Base-by-base conservation (phyloP, 2,113 vertebrate genomes). In the Cettia cetti region DNA sequence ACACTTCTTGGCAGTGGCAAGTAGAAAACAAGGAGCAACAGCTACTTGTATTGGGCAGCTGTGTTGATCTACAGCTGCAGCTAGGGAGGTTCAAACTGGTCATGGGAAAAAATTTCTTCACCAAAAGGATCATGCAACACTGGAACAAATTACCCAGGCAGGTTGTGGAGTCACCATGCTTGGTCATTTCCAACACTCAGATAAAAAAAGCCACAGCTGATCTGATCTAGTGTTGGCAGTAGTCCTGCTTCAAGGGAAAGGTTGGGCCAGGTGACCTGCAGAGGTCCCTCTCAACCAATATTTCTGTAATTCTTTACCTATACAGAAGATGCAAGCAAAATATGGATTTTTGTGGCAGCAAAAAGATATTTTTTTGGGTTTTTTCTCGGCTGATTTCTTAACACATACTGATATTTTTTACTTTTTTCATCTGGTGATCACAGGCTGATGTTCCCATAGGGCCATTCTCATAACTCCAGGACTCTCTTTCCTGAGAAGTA, bases 221-320 rank as follows among this genome's bases (percentile, higher is more conserved):
- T 47, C 39, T 50, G 59, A 47, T 20, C 54, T 64, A 13, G 13
- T 30, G 42, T 20, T 90, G 91, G 64, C 82, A 47, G 4, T 13
- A 66, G 50, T 44, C 35, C 60, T 81, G 31, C 39, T 74, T 83
- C 42, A 66, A 78, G 64, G 19, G 56, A 37, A 50, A 75, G 80
- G 47, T 40, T 74, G 35, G 72, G 13, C 50, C 4, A 23, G 52
- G 26, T 94, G 92, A 92, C 95, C 95, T 97, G 91, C 86, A 96
- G 96, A 97, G 94, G 96, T 94, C 95, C 92, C 95, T 96, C 92
- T 97, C 94, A 95, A 94, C 89, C 91, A 95, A n/a, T 80, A 69
- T 77, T 96, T 95, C 95, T 35, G 1, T 59, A 5, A 56, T 78
- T 78, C 50, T 54, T 89, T 63, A 77, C 80, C 80, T 83, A 40